phyloP scores from a whole-genome alignment of 2,113 vertebrate genomes.

The Nanorana parkeri region DNA sequence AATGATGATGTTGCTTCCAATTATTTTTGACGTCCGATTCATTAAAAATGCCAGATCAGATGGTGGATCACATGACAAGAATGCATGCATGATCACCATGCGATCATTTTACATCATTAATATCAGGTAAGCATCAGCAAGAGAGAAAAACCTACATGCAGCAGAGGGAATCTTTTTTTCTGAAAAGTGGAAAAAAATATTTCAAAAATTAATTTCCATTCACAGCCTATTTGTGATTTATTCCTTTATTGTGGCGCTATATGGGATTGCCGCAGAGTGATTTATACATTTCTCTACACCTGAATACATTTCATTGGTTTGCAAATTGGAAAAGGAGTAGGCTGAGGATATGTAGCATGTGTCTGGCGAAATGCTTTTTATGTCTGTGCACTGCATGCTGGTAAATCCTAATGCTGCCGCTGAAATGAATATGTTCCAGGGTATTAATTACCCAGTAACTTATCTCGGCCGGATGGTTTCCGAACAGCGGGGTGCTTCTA shows the following conservation, averaged over 20 bases:
- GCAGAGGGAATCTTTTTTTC: background rate
- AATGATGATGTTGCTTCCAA: too few relatives aligned
- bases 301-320: slow-evolving; percentile 47
- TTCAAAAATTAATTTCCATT: slow-evolving; percentile 46
- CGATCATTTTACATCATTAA: too few relatives aligned
- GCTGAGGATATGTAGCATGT: slow-evolving; percentile 33
- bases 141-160: background rate
- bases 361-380: slow-evolving; percentile 43
- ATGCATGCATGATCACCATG: too few relatives aligned
- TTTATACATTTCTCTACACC: slow-evolving; percentile 38
- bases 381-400: slow-evolving; percentile 32
- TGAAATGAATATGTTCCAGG: slow-evolving; percentile 50
- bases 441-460: slow-evolving; percentile 46
- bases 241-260: slow-evolving; percentile 15
- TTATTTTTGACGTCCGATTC: too few relatives aligned
- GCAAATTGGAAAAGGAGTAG: slow-evolving; percentile 43
- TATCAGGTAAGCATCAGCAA: background rate
- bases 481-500: background rate
- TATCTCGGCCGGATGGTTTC: slow-evolving; percentile 27
- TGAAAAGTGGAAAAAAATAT: slow-evolving; percentile 3
- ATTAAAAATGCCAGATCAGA: too few relatives aligned
- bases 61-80: too few relatives aligned
- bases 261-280: slow-evolving; percentile 13
- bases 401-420: slow-evolving; percentile 4
- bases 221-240: slow-evolving; percentile 12